Evolutionary conservation across 2,888 invertebrate genomes (phyloP).

Genomic region (Cacoxenus indagator): DNA sequence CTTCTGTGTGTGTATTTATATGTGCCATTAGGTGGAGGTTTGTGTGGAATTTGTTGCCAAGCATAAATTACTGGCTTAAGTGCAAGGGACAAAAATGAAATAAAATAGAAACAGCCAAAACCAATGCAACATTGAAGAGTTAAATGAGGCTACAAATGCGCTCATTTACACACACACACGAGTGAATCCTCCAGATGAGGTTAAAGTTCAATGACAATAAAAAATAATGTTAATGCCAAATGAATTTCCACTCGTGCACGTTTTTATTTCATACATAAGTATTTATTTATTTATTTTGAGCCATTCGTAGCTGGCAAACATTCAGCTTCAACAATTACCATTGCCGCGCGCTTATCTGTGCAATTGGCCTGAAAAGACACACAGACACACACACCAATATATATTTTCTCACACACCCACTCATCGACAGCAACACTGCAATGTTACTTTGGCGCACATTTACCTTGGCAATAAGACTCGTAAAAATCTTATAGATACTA

Average conservation of each 20-base stretch:
- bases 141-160: slow-evolving; percentile 15
- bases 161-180: slow-evolving; percentile 26
- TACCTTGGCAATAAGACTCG: not conserved
- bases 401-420: not conserved
- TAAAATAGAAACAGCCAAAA: slow-evolving; percentile 26
- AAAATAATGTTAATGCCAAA: slow-evolving; percentile 50
- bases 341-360: slow-evolving; percentile 48
- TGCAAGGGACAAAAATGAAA: not conserved
- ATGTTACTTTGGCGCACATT: not conserved
- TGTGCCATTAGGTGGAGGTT: not conserved
- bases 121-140: slow-evolving; percentile 17
- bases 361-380: slow-evolving; percentile 27
- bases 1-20: not conserved
- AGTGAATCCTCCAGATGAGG: slow-evolving; percentile 34
- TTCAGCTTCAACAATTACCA: slow-evolving; percentile 56
- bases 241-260: slow-evolving; percentile 43
- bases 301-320: slow-evolving; percentile 26
- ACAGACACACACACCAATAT: not conserved
- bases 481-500: slow-evolving; percentile 7
- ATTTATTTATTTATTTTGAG: slow-evolving; percentile 41
- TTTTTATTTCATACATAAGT: slow-evolving; percentile 23
- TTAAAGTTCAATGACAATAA: slow-evolving; percentile 40
- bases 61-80: slow-evolving; percentile 23
- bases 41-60: slow-evolving; percentile 10
- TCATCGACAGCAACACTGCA: not conserved